These are phyloP conservation scores for Vulpes vulpes DNA, from an alignment of 2,113 vertebrate genomes.

Conservation along the genomic window DNA sequence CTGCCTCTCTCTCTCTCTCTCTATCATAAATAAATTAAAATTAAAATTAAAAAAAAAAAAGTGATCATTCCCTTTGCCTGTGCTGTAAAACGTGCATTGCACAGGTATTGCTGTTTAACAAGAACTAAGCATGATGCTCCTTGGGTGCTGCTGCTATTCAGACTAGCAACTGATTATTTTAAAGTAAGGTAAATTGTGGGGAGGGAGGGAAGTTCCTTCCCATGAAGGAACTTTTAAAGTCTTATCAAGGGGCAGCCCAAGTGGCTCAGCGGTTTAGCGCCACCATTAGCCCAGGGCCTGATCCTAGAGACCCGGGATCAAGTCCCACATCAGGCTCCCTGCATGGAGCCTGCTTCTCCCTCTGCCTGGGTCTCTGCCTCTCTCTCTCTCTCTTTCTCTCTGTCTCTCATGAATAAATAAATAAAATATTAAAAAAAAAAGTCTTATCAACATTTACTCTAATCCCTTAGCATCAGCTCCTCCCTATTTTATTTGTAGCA, in stretches of 20 bases:
- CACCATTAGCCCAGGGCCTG: too few relatives aligned
- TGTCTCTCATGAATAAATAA: too few relatives aligned
- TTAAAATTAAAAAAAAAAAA: too few relatives aligned
- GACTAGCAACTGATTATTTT: slow-evolving; percentile 63
- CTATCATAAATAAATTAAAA: too few relatives aligned
- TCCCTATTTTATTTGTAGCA: slow-evolving; percentile 65
- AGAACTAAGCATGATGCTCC: slow-evolving; percentile 59
- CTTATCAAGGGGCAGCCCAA: not conserved
- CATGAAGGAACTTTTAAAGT: slow-evolving; percentile 60
- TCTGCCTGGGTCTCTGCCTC: too few relatives aligned
- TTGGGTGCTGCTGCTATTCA: slow-evolving; percentile 62
- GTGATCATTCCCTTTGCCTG: slow-evolving; percentile 45
- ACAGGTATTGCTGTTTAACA: slow-evolving; percentile 75
- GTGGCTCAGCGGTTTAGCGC: too few relatives aligned
- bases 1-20: too few relatives aligned
- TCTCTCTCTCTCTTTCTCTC: too few relatives aligned
- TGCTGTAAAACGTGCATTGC: slow-evolving; percentile 43
- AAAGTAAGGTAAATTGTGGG: slow-evolving; percentile 63
- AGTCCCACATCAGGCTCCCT: too few relatives aligned
- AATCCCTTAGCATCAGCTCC: not conserved
- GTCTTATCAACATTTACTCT: slow-evolving; percentile 35
- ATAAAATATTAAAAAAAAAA: too few relatives aligned
- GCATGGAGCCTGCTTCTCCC: too few relatives aligned
- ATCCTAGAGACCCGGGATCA: too few relatives aligned
- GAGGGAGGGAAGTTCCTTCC: not conserved